phyloP scores from a whole-genome alignment of 1,140 invertebrate species.

The Catajapyx aquilonaris region DNA sequence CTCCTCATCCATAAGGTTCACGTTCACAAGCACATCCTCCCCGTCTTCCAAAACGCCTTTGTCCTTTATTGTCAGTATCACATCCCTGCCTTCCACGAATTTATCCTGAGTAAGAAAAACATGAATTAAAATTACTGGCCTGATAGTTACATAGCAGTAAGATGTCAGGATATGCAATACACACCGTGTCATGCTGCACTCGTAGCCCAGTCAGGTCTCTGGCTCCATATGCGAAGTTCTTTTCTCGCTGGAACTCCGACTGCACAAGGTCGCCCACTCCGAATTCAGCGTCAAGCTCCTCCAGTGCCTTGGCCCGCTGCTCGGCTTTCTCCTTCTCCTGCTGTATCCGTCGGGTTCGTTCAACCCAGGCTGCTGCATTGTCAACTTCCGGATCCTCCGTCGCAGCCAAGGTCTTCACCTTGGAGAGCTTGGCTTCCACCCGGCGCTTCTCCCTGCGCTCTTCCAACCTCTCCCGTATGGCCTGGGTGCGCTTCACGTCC shows the following conservation, averaged over 20 bases:
- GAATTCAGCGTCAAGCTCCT: slow-evolving; percentile 90
- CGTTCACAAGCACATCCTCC: slow-evolving; percentile 83
- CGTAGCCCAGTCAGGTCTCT: slow-evolving; percentile 58
- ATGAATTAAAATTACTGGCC: slow-evolving; percentile 6
- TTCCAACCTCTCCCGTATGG: slow-evolving; percentile 57
- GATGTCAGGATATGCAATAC: slow-evolving; percentile 9
- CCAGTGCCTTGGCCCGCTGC: slow-evolving; percentile 72
- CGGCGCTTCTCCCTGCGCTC: slow-evolving; percentile 56
- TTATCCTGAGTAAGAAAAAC: slow-evolving; percentile 24
- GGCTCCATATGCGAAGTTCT: slow-evolving; percentile 37
- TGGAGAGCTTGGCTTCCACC: slow-evolving; percentile 46
- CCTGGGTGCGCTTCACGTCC: slow-evolving; percentile 53
- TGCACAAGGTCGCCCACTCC: slow-evolving; percentile 65
- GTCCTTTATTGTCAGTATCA: slow-evolving; percentile 88
- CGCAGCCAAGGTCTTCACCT: slow-evolving; percentile 46
- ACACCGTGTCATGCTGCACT: slow-evolving; percentile 65
- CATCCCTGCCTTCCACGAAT: slow-evolving; percentile 61
- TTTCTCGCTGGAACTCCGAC: slow-evolving; percentile 42
- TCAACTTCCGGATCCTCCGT: slow-evolving; percentile 44
- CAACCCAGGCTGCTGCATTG: slow-evolving; percentile 55
- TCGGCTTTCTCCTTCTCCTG: slow-evolving; percentile 69
- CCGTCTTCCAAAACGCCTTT: slow-evolving; percentile 69
- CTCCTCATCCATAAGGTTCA: slow-evolving; percentile 89
- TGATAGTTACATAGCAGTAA: not conserved
- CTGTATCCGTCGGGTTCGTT: slow-evolving; percentile 49